phyloP scores from a whole-genome alignment of 1,140 invertebrate species.

The Popillia japonica region DNA sequence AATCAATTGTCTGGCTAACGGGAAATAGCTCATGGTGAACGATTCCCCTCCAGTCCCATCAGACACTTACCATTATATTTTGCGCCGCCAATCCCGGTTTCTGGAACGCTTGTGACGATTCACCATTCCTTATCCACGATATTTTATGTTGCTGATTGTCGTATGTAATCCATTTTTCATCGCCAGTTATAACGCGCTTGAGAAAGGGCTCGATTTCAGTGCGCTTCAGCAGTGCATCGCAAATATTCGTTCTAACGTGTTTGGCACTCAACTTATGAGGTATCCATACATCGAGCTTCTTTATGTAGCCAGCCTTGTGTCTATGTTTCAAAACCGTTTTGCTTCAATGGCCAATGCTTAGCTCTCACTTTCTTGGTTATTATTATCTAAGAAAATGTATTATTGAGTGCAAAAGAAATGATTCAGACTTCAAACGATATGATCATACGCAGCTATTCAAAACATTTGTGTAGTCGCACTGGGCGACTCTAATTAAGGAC shows the following conservation, averaged over 20 bases:
- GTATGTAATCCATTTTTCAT: background rate
- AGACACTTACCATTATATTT: background rate
- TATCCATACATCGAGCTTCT: constrained; percentile 46
- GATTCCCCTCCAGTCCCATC: background rate
- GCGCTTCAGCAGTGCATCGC: background rate
- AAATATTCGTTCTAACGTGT: constrained; percentile 42
- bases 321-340: constrained; percentile 38
- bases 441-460: too few species aligned
- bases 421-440: too few species aligned
- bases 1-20: background rate
- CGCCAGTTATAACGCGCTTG: background rate
- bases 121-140: background rate
- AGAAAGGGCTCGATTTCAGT: background rate
- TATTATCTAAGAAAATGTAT: too few species aligned
- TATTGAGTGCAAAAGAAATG: too few species aligned
- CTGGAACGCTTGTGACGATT: background rate
- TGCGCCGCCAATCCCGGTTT: background rate
- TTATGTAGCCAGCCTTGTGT: constrained; percentile 44
- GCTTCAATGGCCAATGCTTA: background rate
- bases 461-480: too few species aligned
- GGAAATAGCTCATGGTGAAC: background rate
- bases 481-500: too few species aligned
- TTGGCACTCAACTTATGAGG: constrained; percentile 39
- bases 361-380: too few species aligned
- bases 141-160: background rate